phyloP scores from a whole-genome alignment of 2,113 vertebrate genomes.

The Procapra przewalskii region DNA sequence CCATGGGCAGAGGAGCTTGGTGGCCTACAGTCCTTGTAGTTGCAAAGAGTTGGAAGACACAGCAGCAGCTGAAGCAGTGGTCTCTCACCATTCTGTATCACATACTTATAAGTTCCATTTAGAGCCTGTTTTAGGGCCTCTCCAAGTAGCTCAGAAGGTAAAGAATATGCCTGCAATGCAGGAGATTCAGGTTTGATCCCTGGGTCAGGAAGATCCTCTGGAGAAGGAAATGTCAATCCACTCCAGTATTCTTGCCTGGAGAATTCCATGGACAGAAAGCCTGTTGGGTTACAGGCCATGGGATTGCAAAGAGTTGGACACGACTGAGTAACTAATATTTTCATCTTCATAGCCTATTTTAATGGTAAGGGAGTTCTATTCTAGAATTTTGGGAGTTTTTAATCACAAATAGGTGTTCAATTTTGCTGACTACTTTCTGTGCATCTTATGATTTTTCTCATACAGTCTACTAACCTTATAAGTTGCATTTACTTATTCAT shows the following conservation, averaged over 20 bases:
- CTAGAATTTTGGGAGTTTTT: background rate
- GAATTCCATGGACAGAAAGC: background rate
- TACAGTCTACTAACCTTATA: background rate
- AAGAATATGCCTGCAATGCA: background rate
- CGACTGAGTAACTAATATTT: rapidly evolving
- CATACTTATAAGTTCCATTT: background rate
- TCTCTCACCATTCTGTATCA: background rate
- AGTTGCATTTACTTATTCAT: background rate
- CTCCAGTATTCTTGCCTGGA: background rate
- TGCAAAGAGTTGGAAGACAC: background rate
- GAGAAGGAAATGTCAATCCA: background rate
- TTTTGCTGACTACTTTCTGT: background rate
- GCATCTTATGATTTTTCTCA: background rate
- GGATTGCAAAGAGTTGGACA: background rate
- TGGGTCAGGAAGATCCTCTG: background rate
- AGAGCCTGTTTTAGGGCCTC: background rate
- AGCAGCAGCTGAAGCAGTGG: background rate
- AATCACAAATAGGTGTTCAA: background rate
- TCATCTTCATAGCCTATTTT: background rate
- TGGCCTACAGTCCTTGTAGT: background rate
- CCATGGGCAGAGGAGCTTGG: background rate
- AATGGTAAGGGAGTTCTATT: background rate
- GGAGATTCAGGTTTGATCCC: background rate
- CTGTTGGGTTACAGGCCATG: background rate
- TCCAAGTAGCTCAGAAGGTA: background rate